These are phyloP conservation scores for Caenorhabditis virilis DNA, from an alignment of 2,888 invertebrate genomes.

Conservation along the genomic window DNA sequence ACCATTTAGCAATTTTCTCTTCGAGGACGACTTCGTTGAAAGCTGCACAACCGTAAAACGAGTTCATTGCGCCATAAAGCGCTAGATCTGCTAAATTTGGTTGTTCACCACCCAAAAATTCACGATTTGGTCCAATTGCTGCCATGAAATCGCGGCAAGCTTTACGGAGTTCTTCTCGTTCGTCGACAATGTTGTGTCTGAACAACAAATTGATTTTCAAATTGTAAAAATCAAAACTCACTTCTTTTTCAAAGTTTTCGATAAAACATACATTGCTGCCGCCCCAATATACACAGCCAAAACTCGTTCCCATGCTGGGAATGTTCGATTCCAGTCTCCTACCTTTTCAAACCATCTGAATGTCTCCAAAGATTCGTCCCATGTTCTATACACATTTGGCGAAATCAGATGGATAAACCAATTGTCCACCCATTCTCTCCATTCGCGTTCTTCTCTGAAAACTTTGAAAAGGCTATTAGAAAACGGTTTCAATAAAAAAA, in stretches of 20 bases:
- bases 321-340: conserved; percentile 88
- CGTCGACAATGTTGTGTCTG: conserved; percentile 83
- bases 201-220: not conserved
- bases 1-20: conserved; percentile 59
- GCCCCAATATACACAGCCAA: conserved; percentile 91
- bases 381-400: conserved; percentile 91
- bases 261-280: conserved; percentile 88
- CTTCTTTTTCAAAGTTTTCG: conserved; percentile 85
- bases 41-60: conserved; percentile 62
- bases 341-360: conserved; percentile 88
- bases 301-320: conserved; percentile 83
- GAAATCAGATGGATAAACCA: conserved; percentile 89
- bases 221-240: conserved; percentile 66
- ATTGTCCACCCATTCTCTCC: conserved; percentile 93
- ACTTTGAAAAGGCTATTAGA: conserved; percentile 2
- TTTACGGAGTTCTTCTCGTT: conserved; percentile 86
- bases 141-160: conserved; percentile 82
- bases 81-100: conserved; percentile 89
- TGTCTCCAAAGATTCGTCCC: conserved; percentile 83
- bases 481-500: conserved; percentile 3
- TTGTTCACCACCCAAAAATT: conserved; percentile 83
- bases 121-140: conserved; percentile 75
- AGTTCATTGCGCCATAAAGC: conserved; percentile 66
- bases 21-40: conserved; percentile 61
- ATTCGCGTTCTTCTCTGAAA: conserved; percentile 83